Base-by-base conservation (phyloP, 2,797 vertebrate species). In the Salarias fasciatus region DNA sequence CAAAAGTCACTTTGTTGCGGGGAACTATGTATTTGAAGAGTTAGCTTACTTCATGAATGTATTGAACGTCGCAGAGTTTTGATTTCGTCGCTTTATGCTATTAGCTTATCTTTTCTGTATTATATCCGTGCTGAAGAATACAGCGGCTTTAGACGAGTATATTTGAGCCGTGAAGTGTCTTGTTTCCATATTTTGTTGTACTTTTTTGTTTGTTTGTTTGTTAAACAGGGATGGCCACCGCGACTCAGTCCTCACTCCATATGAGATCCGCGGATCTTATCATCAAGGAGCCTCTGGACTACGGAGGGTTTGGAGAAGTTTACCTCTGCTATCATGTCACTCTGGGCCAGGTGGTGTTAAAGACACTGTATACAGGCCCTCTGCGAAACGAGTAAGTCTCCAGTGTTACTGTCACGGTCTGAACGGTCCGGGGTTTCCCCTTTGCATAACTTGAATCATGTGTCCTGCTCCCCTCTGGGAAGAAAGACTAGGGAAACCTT, bases 221-320 rank as follows among this genome's bases (percentile, higher is more conserved):
- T n/a, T 1, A 33, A 4, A 35, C 33, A 3, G 64, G 62, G 66
- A 96, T 97, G 95, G 92, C 94, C 7, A 57, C 93, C 56, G 89
- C 92, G 38, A 77, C 91, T 1, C 56, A 63, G 9, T 46, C 55
- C 1, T 79, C 83, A 1, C 90, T 96, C 44, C 85, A 84, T 0
- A 97, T 99, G 94, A 93, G 79, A 2, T 90, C 94, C 1, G 15
- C 80, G 0, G 97, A 99, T 73, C 89, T 99, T 8, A 88, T 91
- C 50, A 89, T 86, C 47, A 91, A 83, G 33, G 71, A 91, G 37
- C 81, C 86, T 0, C 83, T 99, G 72, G 96, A 96, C 10, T 93
- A 93, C 8, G 97, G 97, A 31, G 95, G 95, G 3, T 99, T 96
- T 30, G 97, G 97, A 41, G 92, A 94, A 5, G 96, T 98, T 35